Conservation (phyloP, 2,797 vertebrate genomes). For the Etheostoma perlongum region DNA sequence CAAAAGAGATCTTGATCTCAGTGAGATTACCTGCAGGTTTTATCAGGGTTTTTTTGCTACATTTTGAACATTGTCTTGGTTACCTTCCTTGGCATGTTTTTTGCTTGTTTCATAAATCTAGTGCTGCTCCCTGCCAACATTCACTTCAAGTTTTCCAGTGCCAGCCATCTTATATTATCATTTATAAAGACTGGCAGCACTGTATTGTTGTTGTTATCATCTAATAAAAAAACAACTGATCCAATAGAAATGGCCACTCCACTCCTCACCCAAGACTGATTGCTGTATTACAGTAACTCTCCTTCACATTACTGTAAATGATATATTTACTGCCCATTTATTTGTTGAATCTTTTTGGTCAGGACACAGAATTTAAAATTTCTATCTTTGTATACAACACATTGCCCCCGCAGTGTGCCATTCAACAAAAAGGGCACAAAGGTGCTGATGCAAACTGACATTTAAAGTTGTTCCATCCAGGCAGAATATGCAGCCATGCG, state of each 20-base stretch:
- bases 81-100: neutral
- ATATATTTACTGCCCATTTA: neutral
- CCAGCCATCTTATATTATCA: too few species aligned
- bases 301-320: neutral
- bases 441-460: slow-evolving; percentile 63
- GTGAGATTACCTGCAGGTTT: neutral
- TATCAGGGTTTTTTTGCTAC: neutral
- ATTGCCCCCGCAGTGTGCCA: neutral
- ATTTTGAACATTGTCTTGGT: neutral
- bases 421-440: slow-evolving; percentile 44
- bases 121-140: neutral
- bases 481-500: slow-evolving; percentile 42
- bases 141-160: neutral
- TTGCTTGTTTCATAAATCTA: neutral
- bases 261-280: neutral
- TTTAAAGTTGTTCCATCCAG: slow-evolving; percentile 51
- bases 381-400: neutral
- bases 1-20: neutral
- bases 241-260: neutral
- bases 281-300: neutral
- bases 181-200: neutral
- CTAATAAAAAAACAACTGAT: neutral
- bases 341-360: neutral
- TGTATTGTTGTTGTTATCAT: too few species aligned
- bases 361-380: neutral